A percentile compares a stretch with the other conserved stretches of the same genome.
Conservation (phyloP, 2,797 vertebrate genomes). For the Vultur gryphus region DNA sequence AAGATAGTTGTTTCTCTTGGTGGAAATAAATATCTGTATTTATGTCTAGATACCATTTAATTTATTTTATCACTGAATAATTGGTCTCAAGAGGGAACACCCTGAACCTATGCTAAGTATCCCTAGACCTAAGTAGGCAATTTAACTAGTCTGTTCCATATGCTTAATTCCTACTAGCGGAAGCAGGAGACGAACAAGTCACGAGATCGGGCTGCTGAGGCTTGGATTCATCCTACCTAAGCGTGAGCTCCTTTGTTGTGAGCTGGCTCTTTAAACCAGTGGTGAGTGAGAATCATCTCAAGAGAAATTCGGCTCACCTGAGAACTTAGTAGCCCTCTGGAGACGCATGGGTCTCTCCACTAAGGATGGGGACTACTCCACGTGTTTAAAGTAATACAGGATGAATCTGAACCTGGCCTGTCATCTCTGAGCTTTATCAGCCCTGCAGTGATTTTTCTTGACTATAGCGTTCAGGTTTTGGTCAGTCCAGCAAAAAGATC, state of each 20-base stretch:
- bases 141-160: neutral
- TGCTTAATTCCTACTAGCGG: accelerated
- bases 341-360: accelerated
- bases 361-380: neutral
- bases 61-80: conserved; percentile 24
- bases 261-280: neutral
- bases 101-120: neutral
- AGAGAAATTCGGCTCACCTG: neutral
- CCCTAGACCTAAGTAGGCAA: neutral
- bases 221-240: neutral
- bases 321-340: neutral
- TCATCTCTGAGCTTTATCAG: neutral
- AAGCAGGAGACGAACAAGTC: neutral
- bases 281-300: neutral
- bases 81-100: neutral
- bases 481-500: neutral
- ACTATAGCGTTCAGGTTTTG: neutral
- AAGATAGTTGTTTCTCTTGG: neutral
- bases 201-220: neutral
- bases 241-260: neutral
- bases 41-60: conserved; percentile 27
- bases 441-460: neutral
- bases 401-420: neutral
- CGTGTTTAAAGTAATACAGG: neutral
- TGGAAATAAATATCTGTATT: conserved; percentile 22